Percentiles rank a stretch among this genome's conserved stretches.
Conservation (phyloP, 2,888 invertebrate genomes). For the Ypsolopha scabrella region DNA sequence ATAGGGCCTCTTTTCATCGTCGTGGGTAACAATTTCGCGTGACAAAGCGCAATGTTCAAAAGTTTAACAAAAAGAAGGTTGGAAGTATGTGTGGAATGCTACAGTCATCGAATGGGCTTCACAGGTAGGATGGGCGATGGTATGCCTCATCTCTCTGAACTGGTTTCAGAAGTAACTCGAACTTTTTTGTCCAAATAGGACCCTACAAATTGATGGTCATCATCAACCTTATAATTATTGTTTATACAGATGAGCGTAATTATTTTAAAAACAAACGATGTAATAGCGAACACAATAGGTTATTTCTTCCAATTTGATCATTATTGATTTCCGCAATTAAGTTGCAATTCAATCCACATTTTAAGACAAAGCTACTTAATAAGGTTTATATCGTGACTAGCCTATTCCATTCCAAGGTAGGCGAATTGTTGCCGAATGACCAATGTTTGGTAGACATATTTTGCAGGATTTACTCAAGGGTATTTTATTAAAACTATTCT, state of each 20-base stretch:
- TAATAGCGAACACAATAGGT: too few relatives aligned
- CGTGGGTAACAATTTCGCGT: too few relatives aligned
- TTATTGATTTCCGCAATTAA: slow-evolving; percentile 17
- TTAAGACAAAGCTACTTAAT: slow-evolving; percentile 27
- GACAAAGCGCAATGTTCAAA: too few relatives aligned
- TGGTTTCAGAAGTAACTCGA: slow-evolving; percentile 12
- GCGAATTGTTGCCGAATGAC: slow-evolving; percentile 9
- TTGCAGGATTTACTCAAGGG: slow-evolving; percentile 38
- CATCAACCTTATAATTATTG: too few relatives aligned
- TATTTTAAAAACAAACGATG: too few relatives aligned
- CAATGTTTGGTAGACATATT: neutral
- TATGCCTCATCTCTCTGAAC: slow-evolving; percentile 6
- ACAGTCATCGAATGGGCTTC: slow-evolving; percentile 14
- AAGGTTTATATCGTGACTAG: slow-evolving; percentile 45
- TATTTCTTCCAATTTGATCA: slow-evolving; percentile 11
- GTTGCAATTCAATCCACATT: slow-evolving; percentile 28
- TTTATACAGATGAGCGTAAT: too few relatives aligned
- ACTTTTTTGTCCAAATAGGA: too few relatives aligned
- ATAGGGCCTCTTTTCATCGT: too few relatives aligned
- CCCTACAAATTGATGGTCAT: too few relatives aligned
- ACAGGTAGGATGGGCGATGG: slow-evolving; percentile 21
- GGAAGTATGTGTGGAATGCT: slow-evolving; percentile 24
- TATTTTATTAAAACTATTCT: slow-evolving; percentile 21
- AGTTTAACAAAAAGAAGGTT: slow-evolving; percentile 4
- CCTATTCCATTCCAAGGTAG: slow-evolving; percentile 50